Base-by-base conservation (phyloP, 2,888 invertebrate genomes). In the Marasmarcha lunaedactyla region DNA sequence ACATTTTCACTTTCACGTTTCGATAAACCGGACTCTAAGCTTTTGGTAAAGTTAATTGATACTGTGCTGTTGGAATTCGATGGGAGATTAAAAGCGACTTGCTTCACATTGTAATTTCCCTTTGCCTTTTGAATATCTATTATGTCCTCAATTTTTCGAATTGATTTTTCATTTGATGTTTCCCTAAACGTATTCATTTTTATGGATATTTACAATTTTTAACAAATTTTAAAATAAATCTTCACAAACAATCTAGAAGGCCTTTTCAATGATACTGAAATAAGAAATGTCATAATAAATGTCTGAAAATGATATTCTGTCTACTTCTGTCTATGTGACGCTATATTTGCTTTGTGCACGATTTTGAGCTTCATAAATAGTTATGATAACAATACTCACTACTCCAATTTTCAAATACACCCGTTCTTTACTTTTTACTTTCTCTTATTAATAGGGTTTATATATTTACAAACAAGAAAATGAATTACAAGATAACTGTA, bases 41-140 rank as follows among this genome's bases (percentile, higher is more conserved):
- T 74, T 43, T 55, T 71, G 2, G 59, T 61, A 37, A 64, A 41
- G 45, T 58, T 62, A 2, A 68, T 58, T 2, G 64, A 68, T 15
- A 58, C 53, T n/a, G 52, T 55, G 42, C 56, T 62, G 2, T 57
- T 63, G 0, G 57, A 50, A 27, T 66, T 64, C 5, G 60, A 50
- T 2, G 76, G 71, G 42, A 77, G 47, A 37, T 61, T 61, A 45
- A 78, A 77, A 26, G 59, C 70, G 10, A 79, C 76, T 59, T 79
- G 78, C 35, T 71, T 60, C 34, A 52, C 46, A 44, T 56, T 61
- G 39, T 55, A 64, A 46, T 57, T 67, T 37, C 77, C 77, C 44
- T 74, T 76, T 37, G 71, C 72, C 58, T 73, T 79, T 57, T 79
- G 77, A 25, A 77, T 65, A 39, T 81, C 76, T 51, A 81, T 73